Evolutionary conservation across 2,888 invertebrate genomes (phyloP).

Genomic region (Steromphala cineraria): DNA sequence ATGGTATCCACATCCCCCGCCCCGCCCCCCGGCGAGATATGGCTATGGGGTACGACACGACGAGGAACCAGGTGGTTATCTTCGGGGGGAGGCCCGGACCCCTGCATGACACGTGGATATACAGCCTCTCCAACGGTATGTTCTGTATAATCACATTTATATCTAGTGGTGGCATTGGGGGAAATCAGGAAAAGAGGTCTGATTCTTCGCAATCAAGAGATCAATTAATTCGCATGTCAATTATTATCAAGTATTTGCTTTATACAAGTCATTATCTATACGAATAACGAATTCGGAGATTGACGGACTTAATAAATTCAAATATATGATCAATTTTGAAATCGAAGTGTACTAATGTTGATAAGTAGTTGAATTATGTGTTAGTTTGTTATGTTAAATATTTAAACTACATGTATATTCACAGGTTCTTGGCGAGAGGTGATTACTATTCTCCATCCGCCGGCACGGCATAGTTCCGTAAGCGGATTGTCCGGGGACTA

Average conservation of each 20-base stretch:
- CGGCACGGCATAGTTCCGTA: constrained; percentile 43
- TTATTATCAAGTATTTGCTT: too few species aligned
- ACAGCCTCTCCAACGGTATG: constrained; percentile 33
- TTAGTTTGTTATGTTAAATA: too few species aligned
- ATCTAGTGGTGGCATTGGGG: background rate
- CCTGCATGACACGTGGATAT: constrained; percentile 44
- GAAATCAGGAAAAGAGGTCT: too few species aligned
- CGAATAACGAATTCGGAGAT: too few species aligned
- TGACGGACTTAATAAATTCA: too few species aligned
- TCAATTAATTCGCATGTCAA: too few species aligned
- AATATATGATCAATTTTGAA: too few species aligned
- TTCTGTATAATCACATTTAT: background rate
- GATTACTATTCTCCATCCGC: constrained; percentile 21
- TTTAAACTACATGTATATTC: too few species aligned
- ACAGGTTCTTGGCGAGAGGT: constrained; percentile 34
- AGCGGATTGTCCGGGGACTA: constrained; percentile 41
- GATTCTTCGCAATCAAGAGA: too few species aligned
- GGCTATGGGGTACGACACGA: constrained; percentile 28
- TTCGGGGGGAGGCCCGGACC: constrained; percentile 41
- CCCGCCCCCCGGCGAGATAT: constrained; percentile 32
- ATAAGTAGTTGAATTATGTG: too few species aligned
- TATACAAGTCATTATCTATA: too few species aligned
- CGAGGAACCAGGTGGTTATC: constrained; percentile 31
- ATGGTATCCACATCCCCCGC: background rate
- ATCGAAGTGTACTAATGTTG: too few species aligned